A percentile compares a stretch with the other conserved stretches of the same genome.
Evolutionary conservation across 2,888 invertebrate genomes (phyloP).

Genomic region (Epistrophe eligans): DNA sequence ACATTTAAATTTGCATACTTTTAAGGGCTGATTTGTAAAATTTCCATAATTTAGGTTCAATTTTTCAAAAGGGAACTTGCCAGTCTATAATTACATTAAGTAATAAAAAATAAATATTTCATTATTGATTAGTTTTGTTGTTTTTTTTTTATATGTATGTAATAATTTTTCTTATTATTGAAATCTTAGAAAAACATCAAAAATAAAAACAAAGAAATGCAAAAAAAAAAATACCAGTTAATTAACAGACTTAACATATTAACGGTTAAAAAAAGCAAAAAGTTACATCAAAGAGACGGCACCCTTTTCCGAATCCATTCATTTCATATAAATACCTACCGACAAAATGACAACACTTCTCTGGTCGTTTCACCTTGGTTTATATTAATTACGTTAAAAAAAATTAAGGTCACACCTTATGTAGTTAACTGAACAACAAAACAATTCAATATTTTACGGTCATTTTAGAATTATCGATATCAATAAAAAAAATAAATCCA

Average conservation of each 20-base stretch:
- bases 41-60: too few species aligned
- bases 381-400: conserved; percentile 2
- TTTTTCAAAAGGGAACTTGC: neutral
- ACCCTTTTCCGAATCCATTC: neutral
- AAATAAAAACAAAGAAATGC: neutral
- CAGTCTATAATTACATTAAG: neutral
- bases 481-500: conserved; percentile 21
- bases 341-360: neutral
- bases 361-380: neutral
- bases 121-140: neutral
- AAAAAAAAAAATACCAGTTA: conserved; percentile 7
- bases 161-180: neutral
- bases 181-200: neutral
- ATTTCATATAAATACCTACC: too few species aligned
- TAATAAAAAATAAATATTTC: neutral
- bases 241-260: conserved; percentile 7
- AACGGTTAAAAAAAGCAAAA: conserved; percentile 10
- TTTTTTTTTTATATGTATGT: neutral
- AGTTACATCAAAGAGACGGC: conserved; percentile 15
- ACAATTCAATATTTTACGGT: conserved; percentile 4
- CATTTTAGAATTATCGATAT: conserved; percentile 3
- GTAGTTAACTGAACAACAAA: neutral
- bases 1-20: too few species aligned
- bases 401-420: conserved; percentile 12
- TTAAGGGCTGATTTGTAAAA: too few species aligned